phyloP scores from a whole-genome alignment of 2,113 vertebrate genomes.

The Pterocles burchelli region DNA sequence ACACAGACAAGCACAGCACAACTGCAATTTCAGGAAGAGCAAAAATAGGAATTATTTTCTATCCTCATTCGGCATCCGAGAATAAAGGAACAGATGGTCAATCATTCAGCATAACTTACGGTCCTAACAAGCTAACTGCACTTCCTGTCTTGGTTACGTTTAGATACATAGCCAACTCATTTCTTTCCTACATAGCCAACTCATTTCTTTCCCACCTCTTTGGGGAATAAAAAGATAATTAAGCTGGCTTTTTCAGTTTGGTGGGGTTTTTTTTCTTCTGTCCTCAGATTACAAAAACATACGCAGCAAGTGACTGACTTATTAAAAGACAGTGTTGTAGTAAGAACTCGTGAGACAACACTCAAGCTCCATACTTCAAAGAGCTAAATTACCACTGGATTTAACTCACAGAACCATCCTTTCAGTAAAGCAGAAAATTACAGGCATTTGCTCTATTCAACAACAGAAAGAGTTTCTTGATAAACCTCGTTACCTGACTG shows the following conservation, averaged over 20 bases:
- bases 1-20: background rate
- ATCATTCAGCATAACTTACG: background rate
- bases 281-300: background rate
- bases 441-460: background rate
- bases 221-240: background rate
- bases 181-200: background rate
- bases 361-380: background rate
- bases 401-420: background rate
- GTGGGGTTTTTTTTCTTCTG: background rate
- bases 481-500: constrained; percentile 75
- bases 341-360: background rate
- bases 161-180: background rate
- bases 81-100: background rate
- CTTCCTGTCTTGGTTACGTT: background rate
- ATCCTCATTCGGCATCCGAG: background rate
- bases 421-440: background rate
- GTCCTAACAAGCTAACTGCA: background rate
- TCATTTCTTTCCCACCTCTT: background rate
- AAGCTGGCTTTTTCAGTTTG: background rate
- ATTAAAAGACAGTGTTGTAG: background rate
- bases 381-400: background rate
- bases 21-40: background rate
- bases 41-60: background rate
- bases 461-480: background rate
- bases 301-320: background rate